Evolutionary conservation across 2,888 invertebrate species (phyloP).

Genomic region (Odontocerum albicorne): DNA sequence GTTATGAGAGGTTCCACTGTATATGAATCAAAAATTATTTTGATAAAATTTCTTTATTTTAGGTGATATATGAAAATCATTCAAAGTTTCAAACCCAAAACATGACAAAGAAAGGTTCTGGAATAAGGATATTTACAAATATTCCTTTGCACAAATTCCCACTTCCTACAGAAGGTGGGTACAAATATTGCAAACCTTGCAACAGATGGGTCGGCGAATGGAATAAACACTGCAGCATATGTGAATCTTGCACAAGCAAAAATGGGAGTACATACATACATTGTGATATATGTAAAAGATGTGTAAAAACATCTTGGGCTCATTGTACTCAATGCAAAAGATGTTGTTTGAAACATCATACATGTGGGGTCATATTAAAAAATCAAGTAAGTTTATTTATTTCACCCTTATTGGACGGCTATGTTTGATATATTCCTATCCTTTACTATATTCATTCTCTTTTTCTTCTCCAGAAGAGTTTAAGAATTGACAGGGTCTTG

Average conservation of each 20-base stretch:
- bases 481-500: too few species aligned
- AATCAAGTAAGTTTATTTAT: slow-evolving; percentile 45
- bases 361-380: slow-evolving; percentile 47
- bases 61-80: slow-evolving; percentile 82
- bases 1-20: too few species aligned
- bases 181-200: slow-evolving; percentile 73
- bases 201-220: slow-evolving; percentile 60
- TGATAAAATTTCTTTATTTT: slow-evolving; percentile 42
- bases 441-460: not conserved
- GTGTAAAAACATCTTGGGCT: slow-evolving; percentile 83
- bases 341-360: slow-evolving; percentile 58
- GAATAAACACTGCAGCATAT: slow-evolving; percentile 52
- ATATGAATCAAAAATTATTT: too few species aligned
- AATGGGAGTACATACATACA: slow-evolving; percentile 72
- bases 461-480: too few species aligned
- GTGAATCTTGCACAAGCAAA: slow-evolving; percentile 54
- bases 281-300: slow-evolving; percentile 73
- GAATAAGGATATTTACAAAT: slow-evolving; percentile 88
- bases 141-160: slow-evolving; percentile 58
- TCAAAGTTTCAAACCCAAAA: slow-evolving; percentile 65
- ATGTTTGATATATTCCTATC: not conserved
- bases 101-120: slow-evolving; percentile 74
- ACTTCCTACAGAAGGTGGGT: slow-evolving; percentile 61
- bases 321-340: slow-evolving; percentile 75
- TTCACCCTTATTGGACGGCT: not conserved